Conservation (phyloP, 1,140 invertebrate species). For the Maconellicoccus hirsutus region DNA sequence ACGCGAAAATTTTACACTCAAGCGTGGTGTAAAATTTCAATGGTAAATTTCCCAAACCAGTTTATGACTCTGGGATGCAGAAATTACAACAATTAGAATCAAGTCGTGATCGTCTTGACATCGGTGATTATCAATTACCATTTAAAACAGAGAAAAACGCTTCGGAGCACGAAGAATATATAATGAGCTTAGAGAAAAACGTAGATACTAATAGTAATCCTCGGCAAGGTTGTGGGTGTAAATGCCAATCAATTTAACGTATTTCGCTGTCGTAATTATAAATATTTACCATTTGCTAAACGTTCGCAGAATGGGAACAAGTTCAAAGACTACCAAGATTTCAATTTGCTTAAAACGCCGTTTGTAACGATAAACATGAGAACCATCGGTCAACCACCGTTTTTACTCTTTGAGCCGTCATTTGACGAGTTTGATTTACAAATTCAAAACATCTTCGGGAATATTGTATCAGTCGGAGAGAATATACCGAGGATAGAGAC, state of each 20-base stretch:
- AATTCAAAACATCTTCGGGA: not conserved
- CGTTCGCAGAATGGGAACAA: not conserved
- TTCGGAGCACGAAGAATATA: not conserved
- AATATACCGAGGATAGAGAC: not conserved
- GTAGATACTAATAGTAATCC: not conserved
- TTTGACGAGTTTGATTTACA: not conserved
- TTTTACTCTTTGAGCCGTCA: not conserved
- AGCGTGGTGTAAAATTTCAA: not conserved
- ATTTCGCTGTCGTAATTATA: not conserved
- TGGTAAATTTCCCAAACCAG: not conserved
- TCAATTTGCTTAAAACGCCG: not conserved
- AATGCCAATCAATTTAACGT: not conserved
- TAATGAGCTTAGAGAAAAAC: not conserved
- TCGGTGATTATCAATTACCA: slow-evolving; percentile 8
- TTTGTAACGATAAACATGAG: not conserved
- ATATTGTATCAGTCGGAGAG: not conserved
- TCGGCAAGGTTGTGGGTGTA: not conserved
- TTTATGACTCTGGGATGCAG: not conserved
- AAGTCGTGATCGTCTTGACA: not conserved
- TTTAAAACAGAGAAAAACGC: not conserved
- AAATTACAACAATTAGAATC: not conserved
- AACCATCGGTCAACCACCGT: not conserved
- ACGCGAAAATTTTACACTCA: not conserved
- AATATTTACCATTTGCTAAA: too few species aligned
- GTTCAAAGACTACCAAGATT: not conserved